Evolutionary conservation across 1,140 invertebrate genomes (phyloP).

Genomic region (Ceratina calcarata): DNA sequence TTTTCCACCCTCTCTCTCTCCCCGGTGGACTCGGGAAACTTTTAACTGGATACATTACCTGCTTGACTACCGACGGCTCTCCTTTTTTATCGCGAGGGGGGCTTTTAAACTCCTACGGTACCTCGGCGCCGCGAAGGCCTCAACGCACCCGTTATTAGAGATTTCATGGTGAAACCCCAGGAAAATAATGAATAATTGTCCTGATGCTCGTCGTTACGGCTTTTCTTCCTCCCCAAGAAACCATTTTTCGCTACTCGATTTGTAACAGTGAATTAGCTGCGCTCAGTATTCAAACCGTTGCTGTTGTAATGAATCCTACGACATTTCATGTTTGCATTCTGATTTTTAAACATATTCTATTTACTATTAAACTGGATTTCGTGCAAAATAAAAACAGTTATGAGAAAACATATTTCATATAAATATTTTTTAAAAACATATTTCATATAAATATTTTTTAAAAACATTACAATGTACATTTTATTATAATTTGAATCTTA

Average conservation of each 20-base stretch:
- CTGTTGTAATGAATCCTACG: background rate
- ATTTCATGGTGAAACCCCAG: constrained; percentile 64
- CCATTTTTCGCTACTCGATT: constrained; percentile 25
- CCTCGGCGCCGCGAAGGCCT: constrained; percentile 45
- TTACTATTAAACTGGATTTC: background rate
- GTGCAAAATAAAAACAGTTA: background rate
- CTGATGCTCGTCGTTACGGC: constrained; percentile 53
- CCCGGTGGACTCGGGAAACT: constrained; percentile 69
- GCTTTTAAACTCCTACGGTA: constrained; percentile 71
- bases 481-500: no score
- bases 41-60: constrained; percentile 78
- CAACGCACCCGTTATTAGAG: constrained; percentile 65
- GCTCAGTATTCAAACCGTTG: background rate
- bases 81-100: constrained; percentile 63
- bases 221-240: constrained; percentile 27
- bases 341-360: background rate
- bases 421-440: no score
- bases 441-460: no score
- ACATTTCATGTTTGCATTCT: background rate
- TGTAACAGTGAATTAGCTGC: constrained; percentile 11
- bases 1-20: constrained; percentile 59
- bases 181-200: constrained; percentile 68
- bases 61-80: constrained; percentile 71
- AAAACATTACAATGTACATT: no score
- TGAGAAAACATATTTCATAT: no score